Evolutionary conservation across 2,113 vertebrate genomes (phyloP).

Genomic region (Calypte anna): DNA sequence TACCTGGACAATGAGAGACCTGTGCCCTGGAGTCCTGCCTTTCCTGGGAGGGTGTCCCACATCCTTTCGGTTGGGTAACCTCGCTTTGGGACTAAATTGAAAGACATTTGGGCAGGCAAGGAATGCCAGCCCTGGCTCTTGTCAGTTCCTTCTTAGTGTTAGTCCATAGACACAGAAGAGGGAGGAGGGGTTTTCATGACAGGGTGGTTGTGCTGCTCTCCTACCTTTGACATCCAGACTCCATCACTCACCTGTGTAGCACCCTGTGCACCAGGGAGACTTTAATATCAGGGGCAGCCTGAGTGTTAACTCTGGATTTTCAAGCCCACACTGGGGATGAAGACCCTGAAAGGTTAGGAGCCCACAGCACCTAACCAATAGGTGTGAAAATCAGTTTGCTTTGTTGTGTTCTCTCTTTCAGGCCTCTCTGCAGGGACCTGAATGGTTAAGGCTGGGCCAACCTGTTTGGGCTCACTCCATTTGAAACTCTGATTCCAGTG

Average conservation of each 20-base stretch:
- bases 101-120: neutral
- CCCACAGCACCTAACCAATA: neutral
- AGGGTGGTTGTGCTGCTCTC: neutral
- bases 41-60: neutral
- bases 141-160: neutral
- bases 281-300: neutral
- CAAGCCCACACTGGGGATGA: neutral
- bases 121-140: neutral
- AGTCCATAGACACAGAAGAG: neutral
- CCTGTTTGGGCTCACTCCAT: neutral
- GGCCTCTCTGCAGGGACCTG: neutral
- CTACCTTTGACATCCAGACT: neutral
- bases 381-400: neutral
- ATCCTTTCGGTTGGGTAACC: neutral
- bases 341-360: neutral
- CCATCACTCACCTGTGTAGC: neutral
- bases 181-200: neutral
- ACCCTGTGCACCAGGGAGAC: neutral
- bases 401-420: neutral
- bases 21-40: neutral
- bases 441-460: rapidly evolving
- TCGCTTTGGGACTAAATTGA: neutral
- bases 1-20: neutral
- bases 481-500: neutral
- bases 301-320: neutral